phyloP scores from a whole-genome alignment of 2,888 invertebrate genomes.

The Cheilosia grossa region DNA sequence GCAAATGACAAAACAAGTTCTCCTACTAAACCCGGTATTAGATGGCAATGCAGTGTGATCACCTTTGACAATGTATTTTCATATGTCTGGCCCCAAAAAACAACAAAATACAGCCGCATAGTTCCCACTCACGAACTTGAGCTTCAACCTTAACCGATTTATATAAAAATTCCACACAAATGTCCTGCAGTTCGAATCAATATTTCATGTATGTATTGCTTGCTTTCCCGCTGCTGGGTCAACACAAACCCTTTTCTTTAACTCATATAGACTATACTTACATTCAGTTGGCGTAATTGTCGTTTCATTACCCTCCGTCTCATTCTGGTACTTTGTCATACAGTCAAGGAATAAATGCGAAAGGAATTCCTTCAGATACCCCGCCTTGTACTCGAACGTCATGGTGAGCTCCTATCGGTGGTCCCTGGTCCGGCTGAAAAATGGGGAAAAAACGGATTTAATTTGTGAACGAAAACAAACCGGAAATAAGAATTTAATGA shows the following conservation, averaged over 20 bases:
- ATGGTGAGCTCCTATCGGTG: not conserved
- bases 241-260: not conserved
- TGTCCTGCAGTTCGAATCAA: no score
- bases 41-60: no score
- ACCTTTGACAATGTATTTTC: no score
- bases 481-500: slow-evolving; percentile 34
- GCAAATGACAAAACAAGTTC: no score
- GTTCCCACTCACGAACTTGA: no score
- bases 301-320: slow-evolving; percentile 75
- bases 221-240: no score
- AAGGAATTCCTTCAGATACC: slow-evolving; percentile 77
- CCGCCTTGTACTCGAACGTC: slow-evolving; percentile 49
- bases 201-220: no score
- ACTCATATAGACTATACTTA: slow-evolving; percentile 1
- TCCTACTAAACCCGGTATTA: no score
- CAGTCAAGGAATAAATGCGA: slow-evolving; percentile 80
- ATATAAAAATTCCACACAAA: no score
- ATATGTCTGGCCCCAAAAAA: no score
- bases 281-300: slow-evolving; percentile 44
- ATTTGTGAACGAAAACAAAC: slow-evolving; percentile 3
- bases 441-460: not conserved
- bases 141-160: no score
- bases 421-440: slow-evolving; percentile 15
- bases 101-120: no score
- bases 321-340: slow-evolving; percentile 79